Evolutionary conservation across 2,113 vertebrate genomes (phyloP).

Genomic region (Tricholaema leucomelas): DNA sequence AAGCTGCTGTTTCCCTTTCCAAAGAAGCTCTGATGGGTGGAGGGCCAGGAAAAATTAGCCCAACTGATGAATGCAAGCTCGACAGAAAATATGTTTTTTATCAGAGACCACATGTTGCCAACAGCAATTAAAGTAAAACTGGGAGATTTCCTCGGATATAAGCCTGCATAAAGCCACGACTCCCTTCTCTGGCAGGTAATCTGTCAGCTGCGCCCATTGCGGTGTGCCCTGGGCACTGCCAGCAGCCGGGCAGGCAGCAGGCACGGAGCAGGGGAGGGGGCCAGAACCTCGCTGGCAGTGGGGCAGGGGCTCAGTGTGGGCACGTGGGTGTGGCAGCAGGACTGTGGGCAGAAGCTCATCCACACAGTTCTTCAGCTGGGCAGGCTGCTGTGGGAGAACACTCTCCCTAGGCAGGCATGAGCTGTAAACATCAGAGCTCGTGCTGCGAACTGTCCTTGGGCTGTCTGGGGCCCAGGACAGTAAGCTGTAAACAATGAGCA

Average conservation of each 20-base stretch:
- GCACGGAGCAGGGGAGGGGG: neutral
- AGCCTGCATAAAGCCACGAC: constrained; percentile 47
- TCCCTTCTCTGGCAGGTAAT: constrained; percentile 34
- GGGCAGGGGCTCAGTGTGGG: no score
- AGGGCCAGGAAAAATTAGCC: constrained; percentile 84
- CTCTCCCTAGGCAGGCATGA: no score
- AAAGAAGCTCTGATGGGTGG: constrained; percentile 77
- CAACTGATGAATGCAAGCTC: constrained; percentile 79
- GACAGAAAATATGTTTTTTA: constrained; percentile 85
- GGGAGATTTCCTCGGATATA: constrained; percentile 72
- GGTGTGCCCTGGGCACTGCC: neutral
- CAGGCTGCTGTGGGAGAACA: no score
- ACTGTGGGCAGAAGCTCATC: neutral
- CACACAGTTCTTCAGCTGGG: neutral
- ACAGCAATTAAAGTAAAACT: constrained; percentile 79
- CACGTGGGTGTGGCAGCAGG: no score
- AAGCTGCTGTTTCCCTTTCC: constrained; percentile 82
- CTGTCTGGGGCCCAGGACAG: no score
- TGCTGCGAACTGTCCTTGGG: no score
- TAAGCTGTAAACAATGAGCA: no score
- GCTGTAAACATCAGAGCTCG: no score
- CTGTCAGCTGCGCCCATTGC: neutral
- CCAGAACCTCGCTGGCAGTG: neutral
- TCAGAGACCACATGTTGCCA: constrained; percentile 83
- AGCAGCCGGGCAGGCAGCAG: neutral